Evolutionary conservation across 2,113 vertebrate species (phyloP), one percentile per base, ranked within the genome.

Genomic region (Vimba vimba): DNA sequence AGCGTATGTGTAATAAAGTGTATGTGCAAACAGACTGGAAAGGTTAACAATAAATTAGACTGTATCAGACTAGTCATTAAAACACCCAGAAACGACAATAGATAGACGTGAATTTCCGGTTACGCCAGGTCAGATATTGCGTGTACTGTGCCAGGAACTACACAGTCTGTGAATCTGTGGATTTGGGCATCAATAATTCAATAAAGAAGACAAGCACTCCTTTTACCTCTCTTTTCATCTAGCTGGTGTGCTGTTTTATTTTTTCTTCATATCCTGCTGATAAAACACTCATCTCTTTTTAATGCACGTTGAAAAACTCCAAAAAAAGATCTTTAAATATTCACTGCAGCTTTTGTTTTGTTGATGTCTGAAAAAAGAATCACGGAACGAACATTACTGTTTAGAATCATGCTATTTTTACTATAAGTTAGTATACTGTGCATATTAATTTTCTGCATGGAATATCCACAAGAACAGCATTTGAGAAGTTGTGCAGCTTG

Each of bases 151-250:
- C 89, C 86, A 86, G 87, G 66, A 78, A 88, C 90, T 87, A 90
- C 91, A 89, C 90, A 91, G 77, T 87, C 91, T 76, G 55, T 57
- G 43, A 47, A 25, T 85, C 79, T 89, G 78, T 79, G 55, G 79
- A 87, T 73, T 89, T 92, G 85, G 77, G 64, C 85, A 93, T 95
- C 87, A 93, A 95, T 95, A 92, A 94, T 95, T 94, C 89, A 95
- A 88, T 85, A 91, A 89, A 93, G 78, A 57, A 77, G 59, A 92
- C 79, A 84, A 87, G 91, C 91, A 90, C 91, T 75, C 85, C 87
- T 83, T 88, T 85, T 88, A 88, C 89, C 84, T 21, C 25, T 89
- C 45, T 73, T 82, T 75, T 55, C 2, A n/a, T 52, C 52, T 36
- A 21, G 57, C 71, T 64, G 57, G 55, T 79, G 27, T 76, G 60